These are phyloP conservation scores for Phortica variegata DNA, from an alignment of 1,140 invertebrate genomes.

Conservation along the genomic window DNA sequence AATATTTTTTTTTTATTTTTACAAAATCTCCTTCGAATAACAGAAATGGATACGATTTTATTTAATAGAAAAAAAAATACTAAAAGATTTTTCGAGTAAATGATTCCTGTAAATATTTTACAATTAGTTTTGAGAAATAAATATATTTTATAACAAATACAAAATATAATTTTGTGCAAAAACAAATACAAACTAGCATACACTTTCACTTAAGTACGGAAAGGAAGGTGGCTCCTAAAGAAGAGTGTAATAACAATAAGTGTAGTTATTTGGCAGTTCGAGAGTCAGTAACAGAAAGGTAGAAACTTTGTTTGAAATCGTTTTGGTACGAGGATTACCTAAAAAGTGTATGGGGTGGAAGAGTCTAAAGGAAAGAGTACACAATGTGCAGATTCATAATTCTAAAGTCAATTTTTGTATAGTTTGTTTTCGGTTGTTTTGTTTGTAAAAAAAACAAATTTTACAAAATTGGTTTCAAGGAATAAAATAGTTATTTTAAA, in stretches of 20 bases:
- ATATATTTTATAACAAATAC: slow-evolving; percentile 16
- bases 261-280: background rate
- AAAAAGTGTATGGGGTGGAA: background rate
- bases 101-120: slow-evolving; percentile 5
- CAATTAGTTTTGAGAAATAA: slow-evolving; percentile 4
- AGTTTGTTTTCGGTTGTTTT: no score
- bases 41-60: background rate
- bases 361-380: background rate
- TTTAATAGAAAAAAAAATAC: slow-evolving; percentile 29
- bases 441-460: slow-evolving; percentile 51
- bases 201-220: no score
- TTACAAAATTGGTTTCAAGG: slow-evolving; percentile 44
- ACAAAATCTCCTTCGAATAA: slow-evolving; percentile 40
- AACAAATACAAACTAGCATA: background rate
- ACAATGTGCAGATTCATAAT: slow-evolving; percentile 36
- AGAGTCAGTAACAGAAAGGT: background rate
- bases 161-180: slow-evolving; percentile 2
- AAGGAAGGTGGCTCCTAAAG: no score
- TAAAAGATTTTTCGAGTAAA: slow-evolving; percentile 40
- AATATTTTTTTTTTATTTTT: slow-evolving; percentile 28
- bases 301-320: slow-evolving; percentile 2
- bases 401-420: slow-evolving; percentile 57
- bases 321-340: slow-evolving; percentile 40
- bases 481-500: slow-evolving; percentile 54
- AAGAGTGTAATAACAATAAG: background rate